Base-by-base conservation (phyloP, 2,888 invertebrate genomes). In the Apodemia mormo region DNA sequence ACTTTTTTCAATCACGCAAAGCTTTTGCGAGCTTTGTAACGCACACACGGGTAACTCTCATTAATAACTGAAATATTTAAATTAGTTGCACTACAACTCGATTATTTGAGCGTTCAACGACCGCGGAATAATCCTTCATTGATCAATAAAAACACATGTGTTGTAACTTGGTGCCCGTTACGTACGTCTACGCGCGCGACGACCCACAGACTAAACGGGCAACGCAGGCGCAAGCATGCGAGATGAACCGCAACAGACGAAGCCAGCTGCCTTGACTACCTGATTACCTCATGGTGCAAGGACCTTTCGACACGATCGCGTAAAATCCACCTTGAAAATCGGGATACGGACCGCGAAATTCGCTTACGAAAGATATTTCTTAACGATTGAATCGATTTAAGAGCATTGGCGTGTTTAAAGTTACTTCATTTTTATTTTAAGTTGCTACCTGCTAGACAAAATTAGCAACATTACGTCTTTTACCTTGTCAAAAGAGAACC, bases 261-360 rank as follows among this genome's bases (percentile, higher is more conserved):
- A 81, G 82, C 82, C 86, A 84, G 86, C 88, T 86, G 87, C 86
- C 83, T 81, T 80, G 81, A 86, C 86, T 88, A 89, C 89, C 88
- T 85, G 89, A 90, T 91, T 91, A 91, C 89, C 86, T 87, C 89
- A 87, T 85, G 86, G 90, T 85, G 87, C 90, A 92, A 92, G 91
- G 92, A 92, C 92, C 92, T 90, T 91, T 87, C 90, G 86, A 85
- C 87, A 87, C 84, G 86, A 87, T 86, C 85, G 79, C 87, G 88
- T 88, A 88, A 87, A 91, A 90, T 89, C 76, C 81, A 87, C 90
- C 90, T 88, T 90, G 90, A 87, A 87, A 89, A 89, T 88, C 81
- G 78, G 80, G 81, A 80, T 77, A 76, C 78, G 78, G 76, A 80
- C 81, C 85, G 84, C 82, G 82, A 87, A 87, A 84, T 85, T 81